Evolutionary conservation across 2,797 vertebrate genomes (phyloP), one percentile per base, ranked within the genome.

Genomic region (Brotogeris chrysoptera): DNA sequence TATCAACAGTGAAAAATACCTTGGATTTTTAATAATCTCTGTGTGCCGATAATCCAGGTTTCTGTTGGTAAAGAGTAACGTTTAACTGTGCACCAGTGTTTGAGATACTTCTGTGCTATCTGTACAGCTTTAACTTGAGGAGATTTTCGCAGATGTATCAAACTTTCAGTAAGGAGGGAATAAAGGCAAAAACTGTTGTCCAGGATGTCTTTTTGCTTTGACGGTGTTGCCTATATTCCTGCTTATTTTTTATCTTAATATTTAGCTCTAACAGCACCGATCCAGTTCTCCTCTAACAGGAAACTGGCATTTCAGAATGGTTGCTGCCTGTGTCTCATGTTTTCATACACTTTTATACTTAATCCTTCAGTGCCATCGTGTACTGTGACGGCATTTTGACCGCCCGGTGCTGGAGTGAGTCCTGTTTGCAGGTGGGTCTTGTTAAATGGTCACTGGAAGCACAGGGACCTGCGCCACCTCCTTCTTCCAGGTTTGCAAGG

Each of bases 231-330:
- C 64, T 81, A 4, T 80, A 86, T 60, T 96, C 85, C 90, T 94
- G 66, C 87, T 97, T 96, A 86, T 91, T 96, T 95, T 96, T 97
- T 95, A 88, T 95, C 94, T 96, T 97, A 96, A 95, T 96, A 73
- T 93, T 96, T 96, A 95, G 86, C 95, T 96, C 90, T 97, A 95
- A 68, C 69, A 28, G 86, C 96, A 78, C 82, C 52, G 80, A 94
- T 95, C 91, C 95, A 88, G 19, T 96, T 96, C 87, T 90, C 6
- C 86, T 96, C 93, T 96, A 80, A 50, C 70, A 93, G 91, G 63
- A 97, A 96, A 90, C 70, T 88, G 94, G 89, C 93, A 86, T 93
- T 95, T 97, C 71, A 84, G 88, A 95, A 55, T n/a, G 52, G 19
- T 95, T 95, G 49, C 89, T 95, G 93, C 91, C 86, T 92, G 52